Evolutionary conservation across 53 echinoderm and acorn worm genomes (phyloP).

Genomic region (Echinometra lucunter): DNA sequence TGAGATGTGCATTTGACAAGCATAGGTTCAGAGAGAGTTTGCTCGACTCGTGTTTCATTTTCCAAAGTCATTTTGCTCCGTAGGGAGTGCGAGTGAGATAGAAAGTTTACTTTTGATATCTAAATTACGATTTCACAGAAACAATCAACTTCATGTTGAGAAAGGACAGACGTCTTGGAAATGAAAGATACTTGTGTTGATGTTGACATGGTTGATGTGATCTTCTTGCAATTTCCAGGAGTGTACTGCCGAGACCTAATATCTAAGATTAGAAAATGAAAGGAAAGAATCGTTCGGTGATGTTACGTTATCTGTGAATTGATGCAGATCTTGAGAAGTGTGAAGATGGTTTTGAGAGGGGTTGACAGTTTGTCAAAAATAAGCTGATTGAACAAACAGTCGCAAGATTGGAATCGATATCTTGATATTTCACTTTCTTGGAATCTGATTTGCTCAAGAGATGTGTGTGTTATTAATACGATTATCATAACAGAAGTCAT

Average conservation of each 20-base stretch:
- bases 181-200: not conserved
- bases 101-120: conserved; percentile 16
- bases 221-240: not conserved
- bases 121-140: not conserved
- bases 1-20: no score
- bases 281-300: not conserved
- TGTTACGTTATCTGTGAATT: not conserved
- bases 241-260: not conserved
- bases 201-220: no score
- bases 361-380: not conserved
- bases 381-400: not conserved
- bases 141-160: not conserved
- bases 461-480: not conserved
- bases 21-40: conserved; percentile 1
- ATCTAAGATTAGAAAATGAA: no score
- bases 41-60: not conserved
- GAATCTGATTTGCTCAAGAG: not conserved
- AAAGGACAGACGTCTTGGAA: conserved; percentile 1
- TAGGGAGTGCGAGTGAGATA: not conserved
- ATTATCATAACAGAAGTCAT: not conserved
- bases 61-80: not conserved
- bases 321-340: not conserved
- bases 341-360: not conserved
- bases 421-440: not conserved
- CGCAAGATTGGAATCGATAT: not conserved